Evolutionary conservation across 1,140 invertebrate genomes (phyloP), one percentile per base, ranked within the genome.

Genomic region (Zaprionus taronus): DNA sequence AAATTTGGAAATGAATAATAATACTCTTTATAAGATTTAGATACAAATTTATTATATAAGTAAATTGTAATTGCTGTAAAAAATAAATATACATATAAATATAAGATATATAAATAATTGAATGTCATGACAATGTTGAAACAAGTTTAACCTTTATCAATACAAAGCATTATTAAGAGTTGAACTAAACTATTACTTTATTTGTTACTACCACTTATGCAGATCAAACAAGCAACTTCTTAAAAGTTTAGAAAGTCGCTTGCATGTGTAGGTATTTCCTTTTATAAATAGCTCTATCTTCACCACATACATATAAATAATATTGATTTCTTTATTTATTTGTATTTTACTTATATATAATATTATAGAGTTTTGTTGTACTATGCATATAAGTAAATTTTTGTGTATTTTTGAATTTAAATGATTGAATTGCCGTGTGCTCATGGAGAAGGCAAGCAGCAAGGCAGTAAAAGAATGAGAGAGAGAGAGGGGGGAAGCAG

Each of bases 381-480:
- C 47, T 22, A 44, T 57, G 38, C 71, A 60, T 36, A 26, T 41
- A 68, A 62, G 65, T 75, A 76, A 81, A 81, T 86, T 85, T 82
- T 79, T 80, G 80, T 87, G 70, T 79, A 83, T 87, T 83, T 87
- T 81, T 76, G 78, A 83, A 89, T 89, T 83, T 83, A 87, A 86
- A 86, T 87, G 80, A 86, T 87, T 87, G 83, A 86, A 87, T 86
- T 83, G 77, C 69, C 77, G 69, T 80, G 66, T 80, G 73, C 73
- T 55, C 17, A 62, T 34, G 79, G 15, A 64, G 63, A 41, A 55
- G 41, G 49, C 41, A 9, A 47, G 49, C 41, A 9, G 56, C 49
- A 55, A 66, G 55, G 53, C 12, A 60, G 62, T 69, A 47, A 70
- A n/a, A 60, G 44, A 47, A 41, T 53, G 44, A 26, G 44, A 11